Evolutionary conservation across 2,113 vertebrate species (phyloP), one percentile per base, ranked within the genome.

Genomic region (Pomatorhinus ruficollis): DNA sequence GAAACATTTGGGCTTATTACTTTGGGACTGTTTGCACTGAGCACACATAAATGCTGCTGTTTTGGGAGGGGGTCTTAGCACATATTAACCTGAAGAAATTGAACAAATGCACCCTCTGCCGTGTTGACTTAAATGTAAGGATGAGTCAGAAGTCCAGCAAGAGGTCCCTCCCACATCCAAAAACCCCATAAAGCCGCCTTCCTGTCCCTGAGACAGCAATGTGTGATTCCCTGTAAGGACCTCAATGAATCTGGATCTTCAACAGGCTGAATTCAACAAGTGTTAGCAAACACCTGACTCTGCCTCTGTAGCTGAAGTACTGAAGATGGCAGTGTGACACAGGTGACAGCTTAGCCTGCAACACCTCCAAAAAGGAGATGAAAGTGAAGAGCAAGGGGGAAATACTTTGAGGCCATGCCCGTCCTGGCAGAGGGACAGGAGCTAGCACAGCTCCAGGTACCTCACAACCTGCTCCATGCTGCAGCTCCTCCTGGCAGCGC

Each of bases 401-500:
- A 87, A 87, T 27, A 53, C 5, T 35, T 4, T 4, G 27, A 76
- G 8, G 5, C n/a, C 8, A 10, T 68, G 9, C 5, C 33, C 1
- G 1, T 83, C 30, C 39, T 76, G 47, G 45, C 22, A 83, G 40
- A 77, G 18, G 23, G 39, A 47, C 40, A 85, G 53, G 59, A 83
- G n/a, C 17, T 18, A 22, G 6, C 31, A 23, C 18, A 15, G 13
- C 39, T 52, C 28, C 40, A 78, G 42, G 23, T 44, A 37, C 31
- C 35, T 50, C 56, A 21, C 28, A n/a, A 15, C 31, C 21, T 53
- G 20, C 12, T 86, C 30, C 53, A 45, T 0, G 0, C 57, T 54
- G 27, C 52, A 63, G 27, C 3, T 87, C 35, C 49, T 80, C 30
- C 61, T 33, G 28, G 47, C 47, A 70, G 31, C 0, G 0, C 53